Conservation (phyloP, 2,888 invertebrate species). For the Nemotelus nigrinus region DNA sequence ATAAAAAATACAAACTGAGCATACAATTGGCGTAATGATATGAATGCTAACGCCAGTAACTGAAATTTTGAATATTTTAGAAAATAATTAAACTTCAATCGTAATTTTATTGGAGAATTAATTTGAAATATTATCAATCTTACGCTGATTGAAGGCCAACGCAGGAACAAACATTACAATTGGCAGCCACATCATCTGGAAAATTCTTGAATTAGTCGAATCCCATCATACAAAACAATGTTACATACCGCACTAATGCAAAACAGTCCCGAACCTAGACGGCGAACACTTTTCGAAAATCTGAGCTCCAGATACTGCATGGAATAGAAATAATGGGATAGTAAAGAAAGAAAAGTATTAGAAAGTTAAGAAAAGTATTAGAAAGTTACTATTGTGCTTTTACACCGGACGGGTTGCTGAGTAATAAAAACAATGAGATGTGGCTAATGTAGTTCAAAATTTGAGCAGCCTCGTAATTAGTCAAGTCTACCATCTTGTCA, state of each 20-base stretch:
- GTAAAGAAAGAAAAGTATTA: too few relatives aligned
- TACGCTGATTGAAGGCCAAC: conserved; percentile 83
- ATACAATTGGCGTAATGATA: conserved; percentile 82
- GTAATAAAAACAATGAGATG: too few relatives aligned
- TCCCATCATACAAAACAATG: background rate
- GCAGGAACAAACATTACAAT: conserved; percentile 77
- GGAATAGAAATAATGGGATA: conserved; percentile 46
- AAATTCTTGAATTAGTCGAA: conserved; percentile 33
- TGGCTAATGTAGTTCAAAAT: too few relatives aligned
- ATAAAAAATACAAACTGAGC: conserved; percentile 84
- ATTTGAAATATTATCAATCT: conserved; percentile 30
- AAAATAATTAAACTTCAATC: background rate
- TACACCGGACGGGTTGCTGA: too few relatives aligned
- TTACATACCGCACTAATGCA: conserved; percentile 74
- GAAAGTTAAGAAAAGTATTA: too few relatives aligned
- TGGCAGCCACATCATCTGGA: conserved; percentile 60
- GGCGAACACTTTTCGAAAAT: conserved; percentile 74
- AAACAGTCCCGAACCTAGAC: conserved; percentile 77
- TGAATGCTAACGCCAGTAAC: conserved; percentile 78
- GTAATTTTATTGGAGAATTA: conserved; percentile 35
- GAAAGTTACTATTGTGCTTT: too few relatives aligned
- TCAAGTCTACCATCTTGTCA: too few relatives aligned
- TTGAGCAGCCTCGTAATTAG: too few relatives aligned
- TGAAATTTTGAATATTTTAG: conserved; percentile 51
- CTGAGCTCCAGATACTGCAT: conserved; percentile 78